Conservation (phyloP, 2,113 vertebrate species). For the Cyanoramphus novaezelandiae region DNA sequence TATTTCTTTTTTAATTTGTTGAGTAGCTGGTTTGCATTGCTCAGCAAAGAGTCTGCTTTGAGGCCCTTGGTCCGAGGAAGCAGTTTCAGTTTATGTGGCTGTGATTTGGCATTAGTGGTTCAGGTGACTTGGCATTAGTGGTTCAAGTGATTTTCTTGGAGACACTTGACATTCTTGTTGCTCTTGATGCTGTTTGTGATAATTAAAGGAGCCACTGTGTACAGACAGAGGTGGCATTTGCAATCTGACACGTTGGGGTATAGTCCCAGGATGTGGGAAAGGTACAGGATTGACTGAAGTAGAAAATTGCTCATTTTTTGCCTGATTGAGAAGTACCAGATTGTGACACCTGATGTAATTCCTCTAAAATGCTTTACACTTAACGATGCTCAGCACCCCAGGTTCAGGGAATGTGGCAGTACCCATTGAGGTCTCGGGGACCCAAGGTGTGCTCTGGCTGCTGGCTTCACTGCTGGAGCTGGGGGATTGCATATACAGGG, state of each 20-base stretch:
- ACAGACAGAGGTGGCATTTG: not conserved
- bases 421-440: not conserved
- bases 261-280: not conserved
- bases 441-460: fast-evolving
- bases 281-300: too few relatives aligned
- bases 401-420: not conserved
- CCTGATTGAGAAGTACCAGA: not conserved
- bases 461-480: not conserved
- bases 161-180: not conserved
- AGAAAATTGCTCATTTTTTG: not conserved
- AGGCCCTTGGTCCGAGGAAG: fast-evolving
- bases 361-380: not conserved
- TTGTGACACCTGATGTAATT: not conserved
- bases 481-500: too few relatives aligned
- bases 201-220: not conserved
- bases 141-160: not conserved
- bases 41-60: not conserved
- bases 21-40: not conserved
- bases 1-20: not conserved
- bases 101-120: not conserved
- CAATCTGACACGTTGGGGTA: fast-evolving
- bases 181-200: not conserved
- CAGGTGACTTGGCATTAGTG: not conserved
- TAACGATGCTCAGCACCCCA: not conserved
- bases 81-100: not conserved